phyloP scores from a whole-genome alignment of 2,797 vertebrate genomes.

The Lagocephalus sceleratus region DNA sequence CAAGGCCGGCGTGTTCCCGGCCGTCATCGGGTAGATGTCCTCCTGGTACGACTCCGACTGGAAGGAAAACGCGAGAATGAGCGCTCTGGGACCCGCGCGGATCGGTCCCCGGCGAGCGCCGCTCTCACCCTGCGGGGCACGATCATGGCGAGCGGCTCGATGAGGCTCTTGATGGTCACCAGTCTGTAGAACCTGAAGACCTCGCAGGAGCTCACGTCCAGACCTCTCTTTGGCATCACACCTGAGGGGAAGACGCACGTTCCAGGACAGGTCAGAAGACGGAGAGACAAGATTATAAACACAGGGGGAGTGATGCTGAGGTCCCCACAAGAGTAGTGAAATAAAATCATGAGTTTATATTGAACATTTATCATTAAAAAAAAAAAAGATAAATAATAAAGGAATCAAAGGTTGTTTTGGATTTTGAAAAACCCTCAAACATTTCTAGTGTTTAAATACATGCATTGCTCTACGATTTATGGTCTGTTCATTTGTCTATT shows the following conservation, averaged over 20 bases:
- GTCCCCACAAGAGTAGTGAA: too few relatives aligned
- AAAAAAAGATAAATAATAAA: too few relatives aligned
- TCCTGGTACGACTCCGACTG: slow-evolving; percentile 92
- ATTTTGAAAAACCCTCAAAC: not conserved
- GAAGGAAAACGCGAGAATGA: slow-evolving; percentile 27
- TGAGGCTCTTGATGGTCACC: slow-evolving; percentile 85
- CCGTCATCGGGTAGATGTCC: slow-evolving; percentile 91
- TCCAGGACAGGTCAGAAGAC: not conserved
- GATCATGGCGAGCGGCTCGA: slow-evolving; percentile 92
- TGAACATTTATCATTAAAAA: too few relatives aligned
- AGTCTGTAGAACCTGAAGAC: slow-evolving; percentile 95
- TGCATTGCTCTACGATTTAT: not conserved
- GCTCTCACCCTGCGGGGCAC: slow-evolving; percentile 90
- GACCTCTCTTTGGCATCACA: slow-evolving; percentile 90
- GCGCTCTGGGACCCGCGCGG: not conserved
- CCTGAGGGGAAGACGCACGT: slow-evolving; percentile 63
- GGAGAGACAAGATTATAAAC: too few relatives aligned
- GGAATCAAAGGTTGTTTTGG: too few relatives aligned
- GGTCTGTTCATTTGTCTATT: slow-evolving; percentile 52
- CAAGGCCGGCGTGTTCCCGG: slow-evolving; percentile 79
- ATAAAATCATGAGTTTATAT: too few relatives aligned
- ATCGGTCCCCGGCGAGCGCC: not conserved
- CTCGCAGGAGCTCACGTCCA: slow-evolving; percentile 88
- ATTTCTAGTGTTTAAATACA: not conserved
- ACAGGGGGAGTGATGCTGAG: too few relatives aligned